Percentiles rank a stretch among this genome's conserved stretches.
These are phyloP conservation scores for Plectrocnemia conspersa DNA, from an alignment of 1,140 invertebrate genomes.

Conservation along the genomic window DNA sequence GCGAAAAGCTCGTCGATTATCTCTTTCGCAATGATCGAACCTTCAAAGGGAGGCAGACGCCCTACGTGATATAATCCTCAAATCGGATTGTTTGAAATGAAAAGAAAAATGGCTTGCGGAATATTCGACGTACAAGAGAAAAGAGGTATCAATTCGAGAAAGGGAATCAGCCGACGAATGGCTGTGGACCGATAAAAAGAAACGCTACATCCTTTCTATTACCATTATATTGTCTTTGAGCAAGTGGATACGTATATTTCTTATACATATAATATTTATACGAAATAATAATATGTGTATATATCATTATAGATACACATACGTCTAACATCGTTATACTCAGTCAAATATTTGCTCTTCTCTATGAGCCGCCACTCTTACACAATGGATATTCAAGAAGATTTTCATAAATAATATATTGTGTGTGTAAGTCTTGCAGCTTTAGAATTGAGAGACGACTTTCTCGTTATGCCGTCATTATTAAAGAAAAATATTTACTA, in stretches of 20 bases:
- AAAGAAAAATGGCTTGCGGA: slow-evolving; percentile 27
- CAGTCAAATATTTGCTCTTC: slow-evolving; percentile 12
- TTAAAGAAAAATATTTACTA: too few relatives aligned
- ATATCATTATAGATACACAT: too few relatives aligned
- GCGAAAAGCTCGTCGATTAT: slow-evolving; percentile 24
- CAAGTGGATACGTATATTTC: too few relatives aligned
- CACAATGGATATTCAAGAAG: background rate
- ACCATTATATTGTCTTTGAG: background rate
- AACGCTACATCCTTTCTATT: background rate
- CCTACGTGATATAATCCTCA: slow-evolving; percentile 26
- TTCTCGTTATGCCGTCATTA: too few relatives aligned
- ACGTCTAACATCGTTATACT: too few relatives aligned
- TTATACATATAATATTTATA: too few relatives aligned
- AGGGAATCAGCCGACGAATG: slow-evolving; percentile 1
- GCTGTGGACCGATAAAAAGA: background rate
- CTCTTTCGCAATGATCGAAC: slow-evolving; percentile 15
- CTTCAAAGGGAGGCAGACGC: slow-evolving; percentile 20
- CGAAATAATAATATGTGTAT: too few relatives aligned
- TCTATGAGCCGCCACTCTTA: too few relatives aligned
- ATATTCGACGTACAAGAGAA: slow-evolving; percentile 9
- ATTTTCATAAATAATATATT: background rate
- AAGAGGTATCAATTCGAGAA: background rate
- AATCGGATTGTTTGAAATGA: slow-evolving; percentile 30
- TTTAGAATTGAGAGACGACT: too few relatives aligned
- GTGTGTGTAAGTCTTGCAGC: too few relatives aligned